phyloP scores from a whole-genome alignment of 2,113 vertebrate species.

The Natator depressus region DNA sequence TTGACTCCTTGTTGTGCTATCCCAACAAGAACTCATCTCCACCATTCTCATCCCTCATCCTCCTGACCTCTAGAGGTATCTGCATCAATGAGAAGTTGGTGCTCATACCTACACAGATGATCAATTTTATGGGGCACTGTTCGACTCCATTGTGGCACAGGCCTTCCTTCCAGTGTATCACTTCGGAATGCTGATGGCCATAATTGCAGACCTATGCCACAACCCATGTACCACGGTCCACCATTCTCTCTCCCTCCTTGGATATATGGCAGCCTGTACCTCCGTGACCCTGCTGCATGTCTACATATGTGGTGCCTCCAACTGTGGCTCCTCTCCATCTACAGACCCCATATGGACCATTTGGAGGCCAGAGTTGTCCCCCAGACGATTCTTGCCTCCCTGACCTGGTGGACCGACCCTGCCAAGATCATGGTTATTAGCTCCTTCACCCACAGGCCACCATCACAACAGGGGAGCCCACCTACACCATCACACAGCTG shows the following conservation, averaged over 20 bases:
- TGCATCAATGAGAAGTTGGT: not conserved
- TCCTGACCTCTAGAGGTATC: not conserved
- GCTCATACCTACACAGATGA: not conserved
- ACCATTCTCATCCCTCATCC: too few species aligned
- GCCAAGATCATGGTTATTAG: not conserved
- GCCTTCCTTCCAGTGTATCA: not conserved
- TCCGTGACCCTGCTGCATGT: not conserved
- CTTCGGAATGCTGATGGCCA: not conserved
- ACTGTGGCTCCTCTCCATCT: not conserved
- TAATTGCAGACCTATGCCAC: not conserved
- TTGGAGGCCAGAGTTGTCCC: not conserved
- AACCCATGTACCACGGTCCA: too few species aligned
- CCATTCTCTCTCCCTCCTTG: not conserved
- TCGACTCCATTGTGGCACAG: not conserved
- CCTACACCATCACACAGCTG: not conserved
- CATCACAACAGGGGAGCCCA: too few species aligned
- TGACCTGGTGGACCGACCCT: not conserved
- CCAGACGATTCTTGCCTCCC: not conserved
- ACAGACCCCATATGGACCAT: not conserved
- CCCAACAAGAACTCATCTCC: too few species aligned
- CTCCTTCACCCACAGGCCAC: not conserved
- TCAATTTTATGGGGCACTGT: not conserved
- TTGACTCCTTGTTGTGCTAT: too few species aligned
- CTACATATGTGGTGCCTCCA: too few species aligned
- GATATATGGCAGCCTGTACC: not conserved